phyloP scores from a whole-genome alignment of 2,797 vertebrate species.

The Hippocampus kuda region DNA sequence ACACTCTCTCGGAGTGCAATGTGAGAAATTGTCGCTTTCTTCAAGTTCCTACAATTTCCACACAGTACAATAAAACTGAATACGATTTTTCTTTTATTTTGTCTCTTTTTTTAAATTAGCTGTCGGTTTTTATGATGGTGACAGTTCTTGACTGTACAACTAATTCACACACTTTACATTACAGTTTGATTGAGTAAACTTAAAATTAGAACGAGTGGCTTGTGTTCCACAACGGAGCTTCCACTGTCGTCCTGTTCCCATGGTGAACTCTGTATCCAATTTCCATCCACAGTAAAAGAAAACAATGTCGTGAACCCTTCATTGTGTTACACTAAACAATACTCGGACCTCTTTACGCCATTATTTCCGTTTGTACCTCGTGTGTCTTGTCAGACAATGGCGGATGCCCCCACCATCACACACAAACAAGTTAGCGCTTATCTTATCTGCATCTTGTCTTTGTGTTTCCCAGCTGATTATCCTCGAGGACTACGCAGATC shows the following conservation, averaged over 20 bases:
- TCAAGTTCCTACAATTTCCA: no score
- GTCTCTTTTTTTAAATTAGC: no score
- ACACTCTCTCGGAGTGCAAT: no score
- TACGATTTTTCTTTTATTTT: no score
- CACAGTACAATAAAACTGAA: no score
- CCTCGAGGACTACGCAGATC: constrained; percentile 90
- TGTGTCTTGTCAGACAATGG: constrained; percentile 43
- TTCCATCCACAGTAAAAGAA: constrained; percentile 44
- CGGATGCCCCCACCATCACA: constrained; percentile 28
- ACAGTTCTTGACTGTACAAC: no score
- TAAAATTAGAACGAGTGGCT: background rate
- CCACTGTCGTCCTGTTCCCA: background rate
- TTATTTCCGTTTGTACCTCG: constrained; percentile 41
- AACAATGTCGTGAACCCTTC: constrained; percentile 40
- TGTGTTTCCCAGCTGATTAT: constrained; percentile 76
- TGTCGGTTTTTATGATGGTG: no score
- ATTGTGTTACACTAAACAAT: constrained; percentile 57
- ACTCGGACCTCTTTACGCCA: constrained; percentile 54
- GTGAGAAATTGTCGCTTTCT: no score
- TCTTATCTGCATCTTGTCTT: constrained; percentile 14
- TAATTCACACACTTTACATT: background rate
- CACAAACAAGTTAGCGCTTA: constrained; percentile 6
- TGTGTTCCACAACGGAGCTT: constrained; percentile 1
- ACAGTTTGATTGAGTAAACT: background rate
- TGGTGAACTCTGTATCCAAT: constrained; percentile 36